Conservation (phyloP, 2,113 vertebrate genomes). For the Paralichthys olivaceus region DNA sequence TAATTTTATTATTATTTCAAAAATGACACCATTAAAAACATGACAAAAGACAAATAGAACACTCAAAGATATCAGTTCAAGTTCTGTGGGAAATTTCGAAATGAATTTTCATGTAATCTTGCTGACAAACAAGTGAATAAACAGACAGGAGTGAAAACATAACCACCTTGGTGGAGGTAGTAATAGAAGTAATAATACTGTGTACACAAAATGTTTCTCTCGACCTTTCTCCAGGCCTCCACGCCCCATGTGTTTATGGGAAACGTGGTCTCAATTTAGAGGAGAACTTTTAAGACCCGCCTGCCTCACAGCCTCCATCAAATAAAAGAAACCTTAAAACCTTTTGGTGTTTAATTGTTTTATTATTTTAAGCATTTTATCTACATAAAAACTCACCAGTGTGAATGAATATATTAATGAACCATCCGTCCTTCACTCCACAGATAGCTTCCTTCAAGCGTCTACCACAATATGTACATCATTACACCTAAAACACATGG, state of each 20-base stretch:
- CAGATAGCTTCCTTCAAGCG: slow-evolving; percentile 44
- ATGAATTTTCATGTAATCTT: no score
- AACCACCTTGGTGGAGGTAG: no score
- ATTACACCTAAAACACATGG: slow-evolving; percentile 51
- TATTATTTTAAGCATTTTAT: slow-evolving; percentile 68
- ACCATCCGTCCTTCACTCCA: slow-evolving; percentile 23
- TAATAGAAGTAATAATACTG: no score
- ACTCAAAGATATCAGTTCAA: no score
- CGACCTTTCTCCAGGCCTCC: background rate
- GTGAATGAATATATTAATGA: slow-evolving; percentile 69
- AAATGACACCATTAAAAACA: no score
- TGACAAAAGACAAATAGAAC: no score
- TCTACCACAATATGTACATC: slow-evolving; percentile 62
- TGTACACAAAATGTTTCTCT: no score
- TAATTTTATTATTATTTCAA: no score
- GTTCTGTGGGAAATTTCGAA: no score
- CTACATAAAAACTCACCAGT: slow-evolving; percentile 66
- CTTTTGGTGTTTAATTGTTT: slow-evolving; percentile 38
- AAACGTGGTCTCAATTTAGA: background rate
- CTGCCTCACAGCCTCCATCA: background rate
- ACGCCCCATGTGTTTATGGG: background rate
- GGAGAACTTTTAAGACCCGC: background rate
- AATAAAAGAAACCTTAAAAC: background rate
- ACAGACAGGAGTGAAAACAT: no score
- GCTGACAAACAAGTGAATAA: no score